phyloP scores from a whole-genome alignment of 2,888 invertebrate species.

The Endotricha flammealis region DNA sequence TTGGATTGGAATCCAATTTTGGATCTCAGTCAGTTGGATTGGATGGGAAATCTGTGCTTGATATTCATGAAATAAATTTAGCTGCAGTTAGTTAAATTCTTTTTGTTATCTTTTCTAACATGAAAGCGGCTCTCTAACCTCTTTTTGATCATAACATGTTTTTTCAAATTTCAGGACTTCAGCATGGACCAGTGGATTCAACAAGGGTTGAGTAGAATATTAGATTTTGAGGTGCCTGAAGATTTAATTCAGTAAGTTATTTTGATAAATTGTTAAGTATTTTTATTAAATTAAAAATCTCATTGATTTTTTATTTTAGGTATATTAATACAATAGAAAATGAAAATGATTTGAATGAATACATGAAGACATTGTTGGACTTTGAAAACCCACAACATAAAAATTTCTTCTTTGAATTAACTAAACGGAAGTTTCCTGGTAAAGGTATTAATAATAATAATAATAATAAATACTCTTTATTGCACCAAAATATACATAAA shows the following conservation, averaged over 20 bases:
- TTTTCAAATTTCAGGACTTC: too few species aligned
- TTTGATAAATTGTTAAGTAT: slow-evolving; percentile 3
- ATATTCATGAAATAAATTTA: too few species aligned
- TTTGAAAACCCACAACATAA: slow-evolving; percentile 81
- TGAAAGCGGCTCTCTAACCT: too few species aligned
- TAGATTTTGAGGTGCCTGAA: slow-evolving; percentile 83
- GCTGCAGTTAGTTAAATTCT: too few species aligned
- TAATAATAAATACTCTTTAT: too few species aligned
- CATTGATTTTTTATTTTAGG: slow-evolving; percentile 69
- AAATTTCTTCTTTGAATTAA: slow-evolving; percentile 80
- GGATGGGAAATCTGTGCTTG: too few species aligned
- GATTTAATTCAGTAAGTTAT: slow-evolving; percentile 83
- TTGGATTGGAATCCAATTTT: too few species aligned
- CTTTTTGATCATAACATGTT: too few species aligned
- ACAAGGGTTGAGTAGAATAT: slow-evolving; percentile 80
- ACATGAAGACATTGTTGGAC: slow-evolving; percentile 86
- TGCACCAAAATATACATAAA: too few species aligned
- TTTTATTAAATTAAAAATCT: slow-evolving; percentile 11
- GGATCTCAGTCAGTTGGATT: too few species aligned
- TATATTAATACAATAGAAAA: slow-evolving; percentile 85
- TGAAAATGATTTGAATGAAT: slow-evolving; percentile 85
- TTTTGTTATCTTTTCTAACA: too few species aligned
- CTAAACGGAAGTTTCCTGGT: slow-evolving; percentile 69
- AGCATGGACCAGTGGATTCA: slow-evolving; percentile 82
- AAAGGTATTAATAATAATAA: slow-evolving; percentile 36